Evolutionary conservation across 2,888 invertebrate species (phyloP), one percentile per base, ranked within the genome.

Genomic region (Gymnosoma rotundatum): DNA sequence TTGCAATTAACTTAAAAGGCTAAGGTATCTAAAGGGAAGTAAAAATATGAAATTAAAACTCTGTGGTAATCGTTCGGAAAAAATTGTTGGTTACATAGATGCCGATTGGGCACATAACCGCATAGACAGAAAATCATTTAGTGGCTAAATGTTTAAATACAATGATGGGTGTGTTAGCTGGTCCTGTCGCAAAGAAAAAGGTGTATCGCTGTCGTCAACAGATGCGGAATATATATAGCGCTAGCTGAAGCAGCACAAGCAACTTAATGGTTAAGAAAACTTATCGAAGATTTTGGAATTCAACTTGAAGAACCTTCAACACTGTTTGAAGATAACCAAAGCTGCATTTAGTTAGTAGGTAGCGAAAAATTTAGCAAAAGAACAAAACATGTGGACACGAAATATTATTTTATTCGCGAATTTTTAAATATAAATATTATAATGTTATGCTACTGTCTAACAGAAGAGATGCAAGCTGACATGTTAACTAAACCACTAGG

Each of bases 71-170:
- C 54, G 14, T 38, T 54, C 16, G 12, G 54, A 63, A 73, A 60
- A 64, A 56, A 54, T 52, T 74, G n/a, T 56, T 60, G 82, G 79
- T 14, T 82, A 82, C 76, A 60, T 73, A 8, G 83, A 83, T 73
- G 81, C 83, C 18, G 86, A 83, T 81, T 52, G 50, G 85, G 86
- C 64, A 25, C 76, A 73, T 60, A 66, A 66, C 69, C 58, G 78
- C 32, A 54, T 25, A 16, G 85, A 85, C 32, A 74, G 79, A 66
- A 84, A 61, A 48, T 42, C 38, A 8, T 61, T 80, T 66, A 67
- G 74, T 10, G 61, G 67, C 10, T 80, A 74, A 12, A 25, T 80
- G 50, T 74, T 80, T 50, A 67, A 80, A 54, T 60, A 67, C 20
- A 61, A 69, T 54, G 54, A 45, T 7, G 25, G 12, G 0, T 61